phyloP scores from a whole-genome alignment of 2,888 invertebrate species.

The Odontomyia ornata region DNA sequence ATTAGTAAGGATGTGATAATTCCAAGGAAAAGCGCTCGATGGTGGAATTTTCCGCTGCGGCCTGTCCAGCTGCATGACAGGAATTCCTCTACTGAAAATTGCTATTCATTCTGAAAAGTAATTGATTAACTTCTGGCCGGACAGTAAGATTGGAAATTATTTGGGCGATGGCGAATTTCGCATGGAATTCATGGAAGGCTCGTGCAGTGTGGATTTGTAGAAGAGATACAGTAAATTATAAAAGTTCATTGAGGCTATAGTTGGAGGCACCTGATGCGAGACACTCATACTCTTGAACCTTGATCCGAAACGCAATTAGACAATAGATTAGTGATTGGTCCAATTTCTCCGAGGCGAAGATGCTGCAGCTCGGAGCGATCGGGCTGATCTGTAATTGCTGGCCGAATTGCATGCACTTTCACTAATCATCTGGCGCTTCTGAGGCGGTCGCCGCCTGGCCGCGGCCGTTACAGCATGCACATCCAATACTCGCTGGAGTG shows the following conservation, averaged over 20 bases:
- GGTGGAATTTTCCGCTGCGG: background rate
- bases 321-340: background rate
- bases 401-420: conserved; percentile 38
- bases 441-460: background rate
- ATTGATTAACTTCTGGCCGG: background rate
- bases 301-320: background rate
- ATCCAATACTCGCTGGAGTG: conserved; percentile 13
- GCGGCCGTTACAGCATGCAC: background rate
- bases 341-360: conserved; percentile 13
- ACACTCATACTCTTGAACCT: background rate
- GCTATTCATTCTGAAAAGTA: background rate
- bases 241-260: background rate
- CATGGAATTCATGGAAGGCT: background rate
- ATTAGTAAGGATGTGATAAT: background rate
- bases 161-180: background rate
- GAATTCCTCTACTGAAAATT: background rate
- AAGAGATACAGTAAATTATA: background rate
- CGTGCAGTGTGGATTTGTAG: background rate
- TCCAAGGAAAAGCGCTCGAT: background rate
- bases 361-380: background rate
- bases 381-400: conserved; percentile 26
- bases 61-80: conserved; percentile 30
- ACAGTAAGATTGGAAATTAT: background rate
- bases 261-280: background rate
- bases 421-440: conserved; percentile 23